These are phyloP conservation scores for Chironomus tepperi DNA, from an alignment of 1,140 invertebrate species.

Conservation along the genomic window DNA sequence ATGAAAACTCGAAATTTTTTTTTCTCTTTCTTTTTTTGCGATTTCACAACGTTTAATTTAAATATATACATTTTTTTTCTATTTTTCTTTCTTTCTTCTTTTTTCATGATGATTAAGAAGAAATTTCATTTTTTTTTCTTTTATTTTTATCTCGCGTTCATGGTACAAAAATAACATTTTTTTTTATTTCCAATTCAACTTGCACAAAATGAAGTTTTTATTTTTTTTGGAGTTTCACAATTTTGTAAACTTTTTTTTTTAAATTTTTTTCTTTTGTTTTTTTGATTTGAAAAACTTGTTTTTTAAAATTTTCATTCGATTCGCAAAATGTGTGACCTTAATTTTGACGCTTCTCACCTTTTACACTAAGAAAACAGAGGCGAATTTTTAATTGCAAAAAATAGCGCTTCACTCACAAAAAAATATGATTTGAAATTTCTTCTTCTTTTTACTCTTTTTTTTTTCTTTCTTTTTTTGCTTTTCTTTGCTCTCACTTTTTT, in stretches of 20 bases:
- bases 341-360: background rate
- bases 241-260: background rate
- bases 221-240: background rate
- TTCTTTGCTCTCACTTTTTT: background rate
- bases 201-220: background rate
- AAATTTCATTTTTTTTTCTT: background rate
- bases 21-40: background rate
- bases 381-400: conserved; percentile 6
- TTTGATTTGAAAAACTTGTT: background rate
- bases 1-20: background rate
- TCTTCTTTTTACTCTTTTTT: background rate
- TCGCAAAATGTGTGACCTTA: too few relatives aligned
- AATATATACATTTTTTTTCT: conserved; percentile 4
- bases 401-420: background rate
- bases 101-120: conserved; percentile 21
- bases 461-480: too few relatives aligned
- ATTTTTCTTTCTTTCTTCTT: background rate
- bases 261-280: background rate
- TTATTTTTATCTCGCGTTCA: conserved; percentile 22
- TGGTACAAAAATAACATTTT: background rate
- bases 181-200: background rate
- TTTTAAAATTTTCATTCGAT: too few relatives aligned
- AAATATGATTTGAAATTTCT: background rate
- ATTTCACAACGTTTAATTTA: conserved; percentile 22
- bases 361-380: conserved; percentile 17